Evolutionary conservation across 2,113 vertebrate species (phyloP).

Genomic region (Rhabdornis inornatus): DNA sequence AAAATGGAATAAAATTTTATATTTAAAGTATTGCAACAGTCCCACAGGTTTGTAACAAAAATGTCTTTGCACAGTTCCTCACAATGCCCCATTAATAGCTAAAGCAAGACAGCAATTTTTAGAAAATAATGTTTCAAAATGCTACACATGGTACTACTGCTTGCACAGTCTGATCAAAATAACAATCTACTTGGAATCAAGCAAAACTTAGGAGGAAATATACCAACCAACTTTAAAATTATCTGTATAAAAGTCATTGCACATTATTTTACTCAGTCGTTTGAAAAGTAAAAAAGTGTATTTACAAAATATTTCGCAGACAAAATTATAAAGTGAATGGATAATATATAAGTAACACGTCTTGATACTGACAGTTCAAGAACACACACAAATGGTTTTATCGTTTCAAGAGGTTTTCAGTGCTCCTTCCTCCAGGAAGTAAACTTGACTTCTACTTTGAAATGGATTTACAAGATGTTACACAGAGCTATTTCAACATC

Average conservation of each 20-base stretch:
- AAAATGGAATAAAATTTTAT: conserved; percentile 88
- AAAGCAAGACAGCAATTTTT: conserved; percentile 81
- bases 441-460: conserved; percentile 70
- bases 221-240: conserved; percentile 80
- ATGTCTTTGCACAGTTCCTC: conserved; percentile 83
- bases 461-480: conserved; percentile 80
- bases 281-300: conserved; percentile 89
- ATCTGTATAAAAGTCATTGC: conserved; percentile 86
- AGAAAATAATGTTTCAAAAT: conserved; percentile 82
- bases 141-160: conserved; percentile 81
- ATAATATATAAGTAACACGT: conserved; percentile 71
- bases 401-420: conserved; percentile 70
- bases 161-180: conserved; percentile 81
- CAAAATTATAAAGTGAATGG: conserved; percentile 82
- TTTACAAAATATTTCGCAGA: conserved; percentile 85
- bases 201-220: conserved; percentile 78
- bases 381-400: conserved; percentile 72
- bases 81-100: conserved; percentile 81
- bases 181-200: conserved; percentile 80
- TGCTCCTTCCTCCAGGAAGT: conserved; percentile 76
- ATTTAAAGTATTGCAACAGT: conserved; percentile 98
- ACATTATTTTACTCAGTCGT: conserved; percentile 84
- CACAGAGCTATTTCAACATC: conserved; percentile 75
- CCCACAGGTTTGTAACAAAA: conserved; percentile 89
- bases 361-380: conserved; percentile 75